Evolutionary conservation across 2,888 invertebrate species (phyloP).

Genomic region (Imbricaverruca yamaguchii): DNA sequence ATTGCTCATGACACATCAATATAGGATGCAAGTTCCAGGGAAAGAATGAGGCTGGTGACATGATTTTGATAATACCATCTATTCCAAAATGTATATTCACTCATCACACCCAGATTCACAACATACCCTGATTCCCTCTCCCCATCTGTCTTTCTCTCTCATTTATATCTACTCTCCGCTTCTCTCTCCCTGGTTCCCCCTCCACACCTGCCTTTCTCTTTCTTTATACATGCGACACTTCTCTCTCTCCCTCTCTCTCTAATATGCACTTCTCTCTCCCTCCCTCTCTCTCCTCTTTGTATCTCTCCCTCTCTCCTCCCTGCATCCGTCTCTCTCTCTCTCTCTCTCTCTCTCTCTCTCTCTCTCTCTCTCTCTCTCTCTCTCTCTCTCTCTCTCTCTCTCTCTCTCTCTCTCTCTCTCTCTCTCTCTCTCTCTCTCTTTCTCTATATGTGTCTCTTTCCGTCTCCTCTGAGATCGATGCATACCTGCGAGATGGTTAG

Average conservation of each 20-base stretch:
- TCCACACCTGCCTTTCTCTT: background rate
- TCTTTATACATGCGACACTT: background rate
- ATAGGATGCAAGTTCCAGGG: no score
- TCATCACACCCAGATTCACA: no score
- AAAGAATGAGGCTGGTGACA: no score
- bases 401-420: background rate
- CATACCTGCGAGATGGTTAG: no score
- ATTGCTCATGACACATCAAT: no score
- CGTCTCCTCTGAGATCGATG: no score
- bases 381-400: background rate
- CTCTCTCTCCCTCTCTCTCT: conserved; percentile 3
- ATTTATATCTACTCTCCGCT: background rate
- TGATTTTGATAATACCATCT: no score
- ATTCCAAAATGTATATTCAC: no score
- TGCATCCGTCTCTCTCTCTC: background rate
- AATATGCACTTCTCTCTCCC: background rate
- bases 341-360: conserved; percentile 8
- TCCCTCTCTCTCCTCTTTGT: background rate
- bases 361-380: background rate
- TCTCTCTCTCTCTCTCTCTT: background rate
- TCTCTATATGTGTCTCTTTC: background rate
- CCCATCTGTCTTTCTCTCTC: background rate
- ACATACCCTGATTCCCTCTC: background rate
- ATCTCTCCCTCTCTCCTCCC: background rate
- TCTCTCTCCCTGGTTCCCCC: conserved; percentile 12